These are phyloP conservation scores for Hyles vespertilio DNA, from an alignment of 1,140 invertebrate species.

Conservation along the genomic window DNA sequence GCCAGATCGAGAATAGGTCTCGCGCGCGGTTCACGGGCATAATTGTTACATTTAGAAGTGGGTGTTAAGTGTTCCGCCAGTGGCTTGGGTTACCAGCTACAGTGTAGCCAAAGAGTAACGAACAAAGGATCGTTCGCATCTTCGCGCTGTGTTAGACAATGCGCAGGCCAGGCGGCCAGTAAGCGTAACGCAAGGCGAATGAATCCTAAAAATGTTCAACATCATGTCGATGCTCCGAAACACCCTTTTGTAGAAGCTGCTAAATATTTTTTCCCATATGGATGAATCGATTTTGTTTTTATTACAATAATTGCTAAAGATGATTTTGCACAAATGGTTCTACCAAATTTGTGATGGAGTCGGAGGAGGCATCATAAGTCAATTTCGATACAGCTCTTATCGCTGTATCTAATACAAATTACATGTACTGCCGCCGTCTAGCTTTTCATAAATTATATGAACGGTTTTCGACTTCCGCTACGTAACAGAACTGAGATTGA, in stretches of 20 bases:
- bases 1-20: slow-evolving; percentile 45
- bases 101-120: slow-evolving; percentile 53
- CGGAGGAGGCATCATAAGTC: slow-evolving; percentile 21
- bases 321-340: too few relatives aligned
- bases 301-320: too few relatives aligned
- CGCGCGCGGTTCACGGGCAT: slow-evolving; percentile 33
- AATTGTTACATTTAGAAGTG: slow-evolving; percentile 39
- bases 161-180: slow-evolving; percentile 40
- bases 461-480: slow-evolving; percentile 37
- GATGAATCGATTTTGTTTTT: background rate
- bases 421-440: too few relatives aligned
- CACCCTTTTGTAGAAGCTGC: background rate
- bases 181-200: slow-evolving; percentile 57
- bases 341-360: background rate
- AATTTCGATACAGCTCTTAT: slow-evolving; percentile 35
- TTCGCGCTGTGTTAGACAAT: slow-evolving; percentile 49
- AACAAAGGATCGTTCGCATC: slow-evolving; percentile 65
- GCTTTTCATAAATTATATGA: slow-evolving; percentile 11
- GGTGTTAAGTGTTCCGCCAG: slow-evolving; percentile 47
- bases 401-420: slow-evolving; percentile 5
- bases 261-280: background rate
- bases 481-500: slow-evolving; percentile 32
- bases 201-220: slow-evolving; percentile 52
- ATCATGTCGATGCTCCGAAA: slow-evolving; percentile 13
- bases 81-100: slow-evolving; percentile 40